Conservation (phyloP, 2,113 vertebrate genomes). For the Xiphophorus maculatus region DNA sequence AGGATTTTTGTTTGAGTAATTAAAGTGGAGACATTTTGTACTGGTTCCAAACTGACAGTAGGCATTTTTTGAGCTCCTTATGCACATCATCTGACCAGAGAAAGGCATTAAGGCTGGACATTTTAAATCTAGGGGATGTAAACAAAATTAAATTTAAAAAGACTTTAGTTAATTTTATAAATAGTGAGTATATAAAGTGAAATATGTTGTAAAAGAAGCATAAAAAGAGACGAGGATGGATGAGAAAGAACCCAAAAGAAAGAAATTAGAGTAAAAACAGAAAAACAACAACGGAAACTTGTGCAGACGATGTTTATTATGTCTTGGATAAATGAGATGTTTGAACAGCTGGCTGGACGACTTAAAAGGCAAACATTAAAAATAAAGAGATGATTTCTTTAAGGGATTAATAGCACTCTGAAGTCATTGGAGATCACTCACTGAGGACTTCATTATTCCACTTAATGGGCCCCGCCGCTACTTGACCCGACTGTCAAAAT, state of each 20-base stretch:
- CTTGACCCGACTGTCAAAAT: conserved; percentile 79
- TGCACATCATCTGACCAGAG: no score
- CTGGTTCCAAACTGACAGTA: no score
- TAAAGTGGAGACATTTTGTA: no score
- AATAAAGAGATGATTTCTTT: conserved; percentile 71
- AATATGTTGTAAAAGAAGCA: neutral
- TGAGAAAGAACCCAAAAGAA: conserved; percentile 8
- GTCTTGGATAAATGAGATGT: conserved; percentile 72
- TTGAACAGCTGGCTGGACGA: conserved; percentile 59
- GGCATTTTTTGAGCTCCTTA: no score
- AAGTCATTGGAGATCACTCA: conserved; percentile 74
- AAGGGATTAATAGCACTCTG: conserved; percentile 73
- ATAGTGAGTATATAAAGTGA: neutral
- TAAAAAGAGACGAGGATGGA: neutral
- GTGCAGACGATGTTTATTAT: conserved; percentile 71
- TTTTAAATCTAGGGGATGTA: neutral
- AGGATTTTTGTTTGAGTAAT: no score
- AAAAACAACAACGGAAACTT: conserved; percentile 13
- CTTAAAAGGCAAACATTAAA: conserved; percentile 71
- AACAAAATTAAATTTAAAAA: neutral
- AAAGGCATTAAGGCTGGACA: neutral
- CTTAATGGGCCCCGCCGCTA: conserved; percentile 79
- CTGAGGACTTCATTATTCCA: conserved; percentile 81
- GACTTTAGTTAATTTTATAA: no score
- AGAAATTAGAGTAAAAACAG: conserved; percentile 21